phyloP scores from a whole-genome alignment of 2,888 invertebrate genomes.

The Plagodis pulveraria region DNA sequence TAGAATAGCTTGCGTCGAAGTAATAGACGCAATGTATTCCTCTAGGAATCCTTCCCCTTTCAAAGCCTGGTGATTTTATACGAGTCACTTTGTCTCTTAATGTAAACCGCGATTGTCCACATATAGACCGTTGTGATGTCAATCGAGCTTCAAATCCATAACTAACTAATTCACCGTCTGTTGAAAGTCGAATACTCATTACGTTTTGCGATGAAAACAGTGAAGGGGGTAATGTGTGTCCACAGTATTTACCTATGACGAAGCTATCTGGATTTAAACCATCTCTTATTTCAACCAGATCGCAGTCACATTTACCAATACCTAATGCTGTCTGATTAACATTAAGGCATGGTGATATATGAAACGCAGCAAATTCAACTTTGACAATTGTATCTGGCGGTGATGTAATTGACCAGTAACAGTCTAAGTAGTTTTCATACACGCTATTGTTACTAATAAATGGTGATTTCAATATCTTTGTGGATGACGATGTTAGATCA shows the following conservation, averaged over 20 bases:
- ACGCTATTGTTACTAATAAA: constrained; percentile 60
- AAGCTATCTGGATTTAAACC: constrained; percentile 88
- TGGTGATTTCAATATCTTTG: constrained; percentile 68
- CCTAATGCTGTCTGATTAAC: constrained; percentile 70
- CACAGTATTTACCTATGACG: constrained; percentile 89
- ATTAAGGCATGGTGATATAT: constrained; percentile 76
- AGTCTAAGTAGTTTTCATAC: constrained; percentile 89
- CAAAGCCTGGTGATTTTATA: constrained; percentile 66
- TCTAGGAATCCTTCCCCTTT: constrained; percentile 56
- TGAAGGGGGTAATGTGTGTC: constrained; percentile 81
- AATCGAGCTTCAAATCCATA: constrained; percentile 87
- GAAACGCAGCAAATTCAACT: constrained; percentile 83
- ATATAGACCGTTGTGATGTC: constrained; percentile 68
- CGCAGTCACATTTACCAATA: constrained; percentile 86
- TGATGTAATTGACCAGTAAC: constrained; percentile 89
- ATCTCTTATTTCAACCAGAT: constrained; percentile 90
- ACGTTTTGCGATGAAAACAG: constrained; percentile 86
- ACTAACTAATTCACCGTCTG: constrained; percentile 85
- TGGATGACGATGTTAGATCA: constrained; percentile 73
- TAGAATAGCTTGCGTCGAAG: constrained; percentile 42
- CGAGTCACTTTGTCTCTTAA: constrained; percentile 46
- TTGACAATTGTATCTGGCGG: constrained; percentile 85
- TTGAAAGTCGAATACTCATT: constrained; percentile 87
- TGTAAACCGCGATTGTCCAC: constrained; percentile 55
- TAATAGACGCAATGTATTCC: constrained; percentile 67